Evolutionary conservation across 2,888 invertebrate species (phyloP).

Genomic region (Amphimallon solstitiale): DNA sequence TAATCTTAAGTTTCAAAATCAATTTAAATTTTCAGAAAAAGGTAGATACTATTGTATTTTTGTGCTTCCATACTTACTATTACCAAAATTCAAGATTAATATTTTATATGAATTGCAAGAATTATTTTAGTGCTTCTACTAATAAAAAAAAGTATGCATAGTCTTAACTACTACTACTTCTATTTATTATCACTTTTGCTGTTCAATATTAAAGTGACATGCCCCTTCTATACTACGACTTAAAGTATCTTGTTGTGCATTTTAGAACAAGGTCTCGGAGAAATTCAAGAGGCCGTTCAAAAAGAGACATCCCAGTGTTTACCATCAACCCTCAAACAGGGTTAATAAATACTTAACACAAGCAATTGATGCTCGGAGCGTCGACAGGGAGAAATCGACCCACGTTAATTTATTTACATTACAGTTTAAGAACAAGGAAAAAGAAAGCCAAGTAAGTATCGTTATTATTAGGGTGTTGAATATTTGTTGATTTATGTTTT

Average conservation of each 20-base stretch:
- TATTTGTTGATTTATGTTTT: neutral
- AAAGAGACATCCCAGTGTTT: slow-evolving; percentile 86
- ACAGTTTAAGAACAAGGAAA: slow-evolving; percentile 84
- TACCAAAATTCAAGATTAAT: no score
- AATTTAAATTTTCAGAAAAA: no score
- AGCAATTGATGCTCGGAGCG: slow-evolving; percentile 89
- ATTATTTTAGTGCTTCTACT: slow-evolving; percentile 10
- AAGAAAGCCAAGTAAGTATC: slow-evolving; percentile 78
- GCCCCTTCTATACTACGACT: neutral
- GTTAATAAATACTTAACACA: slow-evolving; percentile 93
- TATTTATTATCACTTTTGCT: neutral
- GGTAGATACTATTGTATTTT: no score
- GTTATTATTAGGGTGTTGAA: neutral
- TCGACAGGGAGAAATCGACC: slow-evolving; percentile 88
- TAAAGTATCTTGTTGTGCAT: slow-evolving; percentile 36
- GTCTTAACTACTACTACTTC: slow-evolving; percentile 25
- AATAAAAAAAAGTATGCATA: slow-evolving; percentile 20
- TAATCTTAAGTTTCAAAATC: no score
- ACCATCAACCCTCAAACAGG: slow-evolving; percentile 89
- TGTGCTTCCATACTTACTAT: no score
- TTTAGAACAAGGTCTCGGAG: slow-evolving; percentile 85
- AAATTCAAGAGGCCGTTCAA: slow-evolving; percentile 89
- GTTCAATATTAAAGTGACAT: neutral
- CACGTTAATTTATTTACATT: slow-evolving; percentile 88
- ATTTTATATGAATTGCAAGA: slow-evolving; percentile 25